Evolutionary conservation across 2,113 vertebrate genomes (phyloP).

Genomic region (Syngnathus scovelli): DNA sequence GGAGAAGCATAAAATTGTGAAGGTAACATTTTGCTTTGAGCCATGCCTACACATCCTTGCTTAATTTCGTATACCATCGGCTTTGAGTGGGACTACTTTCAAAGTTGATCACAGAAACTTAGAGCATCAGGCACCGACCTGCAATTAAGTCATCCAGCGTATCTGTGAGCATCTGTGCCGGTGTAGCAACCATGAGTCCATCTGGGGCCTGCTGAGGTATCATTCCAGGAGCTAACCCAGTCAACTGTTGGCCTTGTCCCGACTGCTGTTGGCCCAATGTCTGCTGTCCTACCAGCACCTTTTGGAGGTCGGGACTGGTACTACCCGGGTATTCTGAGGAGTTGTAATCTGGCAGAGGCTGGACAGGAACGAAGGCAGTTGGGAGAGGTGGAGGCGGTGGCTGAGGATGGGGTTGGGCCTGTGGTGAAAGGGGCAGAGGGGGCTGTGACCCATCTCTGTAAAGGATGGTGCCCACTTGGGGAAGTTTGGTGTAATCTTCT

Average conservation of each 20-base stretch:
- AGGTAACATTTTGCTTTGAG: not conserved
- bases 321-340: slow-evolving; percentile 83
- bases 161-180: slow-evolving; percentile 85
- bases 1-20: not conserved
- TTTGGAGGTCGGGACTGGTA: slow-evolving; percentile 88
- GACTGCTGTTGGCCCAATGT: slow-evolving; percentile 61
- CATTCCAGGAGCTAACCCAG: slow-evolving; percentile 86
- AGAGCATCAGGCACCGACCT: slow-evolving; percentile 72
- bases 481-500: slow-evolving; percentile 87
- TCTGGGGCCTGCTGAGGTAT: slow-evolving; percentile 82
- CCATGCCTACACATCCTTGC: not conserved
- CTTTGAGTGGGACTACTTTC: not conserved
- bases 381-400: slow-evolving; percentile 70
- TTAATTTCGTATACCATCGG: not conserved
- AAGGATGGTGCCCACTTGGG: slow-evolving; percentile 86
- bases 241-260: slow-evolving; percentile 66
- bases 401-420: slow-evolving; percentile 66
- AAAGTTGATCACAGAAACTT: not conserved
- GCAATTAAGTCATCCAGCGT: slow-evolving; percentile 99
- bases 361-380: slow-evolving; percentile 85
- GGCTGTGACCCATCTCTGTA: slow-evolving; percentile 78
- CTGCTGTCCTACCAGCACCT: slow-evolving; percentile 87
- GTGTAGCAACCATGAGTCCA: slow-evolving; percentile 69
- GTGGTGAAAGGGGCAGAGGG: slow-evolving; percentile 63
- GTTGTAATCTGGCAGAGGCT: slow-evolving; percentile 88